Percentiles rank a stretch among this genome's conserved stretches.
These are phyloP conservation scores for Lucilia sericata DNA, from an alignment of 1,140 invertebrate genomes.

Conservation along the genomic window DNA sequence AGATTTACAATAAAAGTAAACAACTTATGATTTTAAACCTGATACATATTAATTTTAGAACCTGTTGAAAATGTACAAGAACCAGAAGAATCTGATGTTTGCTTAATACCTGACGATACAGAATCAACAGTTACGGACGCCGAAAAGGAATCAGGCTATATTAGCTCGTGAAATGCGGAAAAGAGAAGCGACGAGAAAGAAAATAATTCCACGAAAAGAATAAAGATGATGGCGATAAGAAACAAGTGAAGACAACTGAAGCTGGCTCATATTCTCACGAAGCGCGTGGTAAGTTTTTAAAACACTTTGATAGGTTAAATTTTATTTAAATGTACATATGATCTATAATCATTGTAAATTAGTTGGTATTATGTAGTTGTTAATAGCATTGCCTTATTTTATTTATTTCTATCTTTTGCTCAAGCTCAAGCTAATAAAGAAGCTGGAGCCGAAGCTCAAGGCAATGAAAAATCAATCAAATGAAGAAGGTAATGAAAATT, in stretches of 20 bases:
- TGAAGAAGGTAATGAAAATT: conserved; percentile 56
- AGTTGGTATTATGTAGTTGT: background rate
- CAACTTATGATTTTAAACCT: background rate
- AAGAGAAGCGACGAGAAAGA: conserved; percentile 61
- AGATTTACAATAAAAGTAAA: background rate
- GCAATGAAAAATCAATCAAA: conserved; percentile 51
- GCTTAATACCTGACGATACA: conserved; percentile 67
- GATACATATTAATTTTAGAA: conserved; percentile 43
- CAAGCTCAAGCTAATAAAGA: conserved; percentile 46
- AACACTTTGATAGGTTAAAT: too few relatives aligned
- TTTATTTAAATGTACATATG: too few relatives aligned
- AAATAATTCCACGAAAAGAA: conserved; percentile 51
- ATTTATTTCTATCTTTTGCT: conserved; percentile 36
- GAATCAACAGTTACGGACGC: conserved; percentile 74
- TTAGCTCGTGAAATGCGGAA: conserved; percentile 71
- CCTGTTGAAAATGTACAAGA: conserved; percentile 64
- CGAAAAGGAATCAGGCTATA: conserved; percentile 72
- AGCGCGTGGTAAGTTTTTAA: conserved; percentile 38
- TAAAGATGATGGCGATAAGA: conserved; percentile 44
- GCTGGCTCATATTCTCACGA: conserved; percentile 16
- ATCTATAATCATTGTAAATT: background rate
- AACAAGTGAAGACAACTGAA: background rate
- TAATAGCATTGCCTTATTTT: conserved; percentile 25
- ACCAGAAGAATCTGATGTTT: conserved; percentile 65
- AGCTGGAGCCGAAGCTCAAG: conserved; percentile 56